phyloP scores from a whole-genome alignment of 2,113 vertebrate species.

The Setophaga kirtlandii region DNA sequence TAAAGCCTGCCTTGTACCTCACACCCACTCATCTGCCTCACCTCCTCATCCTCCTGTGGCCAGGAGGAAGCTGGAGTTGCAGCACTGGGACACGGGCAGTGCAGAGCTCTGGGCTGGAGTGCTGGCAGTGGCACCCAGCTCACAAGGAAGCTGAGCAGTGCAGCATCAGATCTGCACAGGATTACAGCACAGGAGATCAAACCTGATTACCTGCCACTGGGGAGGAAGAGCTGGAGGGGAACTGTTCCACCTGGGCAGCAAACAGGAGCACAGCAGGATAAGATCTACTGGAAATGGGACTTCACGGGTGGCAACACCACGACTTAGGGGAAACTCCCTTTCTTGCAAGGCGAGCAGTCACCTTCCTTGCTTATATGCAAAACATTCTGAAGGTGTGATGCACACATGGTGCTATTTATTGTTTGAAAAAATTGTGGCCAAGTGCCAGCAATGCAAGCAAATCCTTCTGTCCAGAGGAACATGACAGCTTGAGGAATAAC shows the following conservation, averaged over 20 bases:
- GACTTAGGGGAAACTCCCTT: not conserved
- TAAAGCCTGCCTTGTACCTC: not conserved
- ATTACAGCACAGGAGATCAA: not conserved
- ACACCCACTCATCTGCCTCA: not conserved
- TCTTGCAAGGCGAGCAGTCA: not conserved
- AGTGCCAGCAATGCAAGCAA: not conserved
- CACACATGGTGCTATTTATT: not conserved
- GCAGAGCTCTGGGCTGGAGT: fast-evolving
- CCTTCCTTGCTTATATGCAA: not conserved
- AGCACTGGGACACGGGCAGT: fast-evolving
- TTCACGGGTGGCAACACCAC: fast-evolving
- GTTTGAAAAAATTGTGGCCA: not conserved
- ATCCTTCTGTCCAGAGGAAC: not conserved
- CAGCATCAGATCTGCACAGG: not conserved
- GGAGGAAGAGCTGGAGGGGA: not conserved
- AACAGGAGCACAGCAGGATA: not conserved
- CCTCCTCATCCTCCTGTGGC: not conserved
- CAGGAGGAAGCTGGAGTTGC: not conserved
- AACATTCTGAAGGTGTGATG: not conserved
- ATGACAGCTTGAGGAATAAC: not conserved
- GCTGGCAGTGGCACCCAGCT: not conserved
- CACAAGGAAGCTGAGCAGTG: not conserved
- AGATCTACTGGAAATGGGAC: not conserved
- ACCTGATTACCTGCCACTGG: not conserved
- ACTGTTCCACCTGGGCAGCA: not conserved